A percentile compares a stretch with the other conserved stretches of the same genome.
Conservation (phyloP, 1,140 invertebrate species). For the Ruditapes philippinarum region DNA sequence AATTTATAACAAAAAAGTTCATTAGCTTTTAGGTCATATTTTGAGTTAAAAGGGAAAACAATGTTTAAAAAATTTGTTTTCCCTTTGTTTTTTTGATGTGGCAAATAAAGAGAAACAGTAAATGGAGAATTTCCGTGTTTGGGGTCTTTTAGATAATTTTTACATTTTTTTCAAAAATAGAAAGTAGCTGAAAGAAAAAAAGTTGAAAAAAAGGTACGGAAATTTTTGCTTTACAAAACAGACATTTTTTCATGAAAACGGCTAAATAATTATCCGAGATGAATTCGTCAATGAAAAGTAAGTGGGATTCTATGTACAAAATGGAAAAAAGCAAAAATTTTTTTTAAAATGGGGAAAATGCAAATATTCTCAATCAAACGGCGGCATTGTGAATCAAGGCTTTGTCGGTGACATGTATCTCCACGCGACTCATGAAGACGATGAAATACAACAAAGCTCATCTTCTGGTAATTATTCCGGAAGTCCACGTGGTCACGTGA, state of each 20-base stretch:
- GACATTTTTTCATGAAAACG: conserved; percentile 1
- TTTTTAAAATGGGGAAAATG: conserved; percentile 21
- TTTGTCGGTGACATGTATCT: conserved; percentile 53
- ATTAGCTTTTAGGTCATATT: too few relatives aligned
- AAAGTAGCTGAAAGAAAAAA: conserved; percentile 39
- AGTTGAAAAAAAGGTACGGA: conserved; percentile 39
- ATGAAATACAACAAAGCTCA: conserved; percentile 1
- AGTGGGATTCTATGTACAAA: conserved; percentile 54
- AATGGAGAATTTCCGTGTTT: too few relatives aligned
- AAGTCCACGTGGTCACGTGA: not conserved
- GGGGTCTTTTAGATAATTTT: too few relatives aligned
- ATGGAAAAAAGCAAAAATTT: conserved; percentile 30
- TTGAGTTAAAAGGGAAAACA: too few relatives aligned
- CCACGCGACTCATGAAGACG: conserved; percentile 28
- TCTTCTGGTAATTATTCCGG: not conserved
- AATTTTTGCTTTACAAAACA: not conserved
- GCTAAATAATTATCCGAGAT: too few relatives aligned
- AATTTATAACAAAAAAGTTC: too few relatives aligned
- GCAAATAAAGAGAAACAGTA: too few relatives aligned
- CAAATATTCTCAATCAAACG: not conserved
- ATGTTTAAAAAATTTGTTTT: too few relatives aligned
- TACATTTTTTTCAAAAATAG: conserved; percentile 29
- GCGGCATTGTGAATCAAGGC: conserved; percentile 47
- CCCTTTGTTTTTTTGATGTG: too few relatives aligned
- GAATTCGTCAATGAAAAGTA: too few relatives aligned